Base-by-base conservation (phyloP, 2,888 invertebrate genomes). In the Xestobium rufovillosum region DNA sequence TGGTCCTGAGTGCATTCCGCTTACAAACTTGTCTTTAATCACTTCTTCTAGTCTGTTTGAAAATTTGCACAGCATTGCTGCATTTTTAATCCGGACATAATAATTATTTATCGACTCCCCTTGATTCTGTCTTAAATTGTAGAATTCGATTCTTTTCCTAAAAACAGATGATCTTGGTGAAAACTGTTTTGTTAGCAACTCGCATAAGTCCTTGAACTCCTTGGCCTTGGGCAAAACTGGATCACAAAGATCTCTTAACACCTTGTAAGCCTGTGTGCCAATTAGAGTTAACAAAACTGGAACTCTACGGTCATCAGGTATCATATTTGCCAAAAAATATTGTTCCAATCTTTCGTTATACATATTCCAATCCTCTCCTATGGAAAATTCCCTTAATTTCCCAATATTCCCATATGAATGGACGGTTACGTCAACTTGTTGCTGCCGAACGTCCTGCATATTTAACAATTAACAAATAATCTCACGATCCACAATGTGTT, bases 11-110 rank as follows among this genome's bases (percentile, higher is more conserved):
- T 23, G 19, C 14, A 46, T 12, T 3, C 44, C 42, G 13, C 34
- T 31, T 4, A 51, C 38, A 35, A 45, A 47, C 15, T 46, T 47
- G 29, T 50, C 42, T 27, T 26, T 43, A 8, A 50, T 30, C 2
- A 36, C 27, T 3, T 28, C 26, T n/a, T 39, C 26, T 25, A 49
- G 34, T 2, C 35, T 27, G 2, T 14, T 28, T 9, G 42, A 45
- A 36, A 51, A 52, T 35, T 48, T 43, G 36, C 53, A 53, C 34
- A 44, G 42, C 9, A 45, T 42, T 14, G 48, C 43, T 10, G 43
- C 31, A 27, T 39, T 47, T 26, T 45, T 44, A 2, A 51, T 35
- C 15, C 49, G 14, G 9, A 43, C 47, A 37, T 43, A 47, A 40
- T 42, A 52, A 17, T 44, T 37, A 4, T 28, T 43, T 4, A 47